Percentiles rank a stretch among this genome's conserved stretches.
These are phyloP conservation scores for Octodon degus DNA, from an alignment of 2,113 vertebrate genomes.

Conservation along the genomic window DNA sequence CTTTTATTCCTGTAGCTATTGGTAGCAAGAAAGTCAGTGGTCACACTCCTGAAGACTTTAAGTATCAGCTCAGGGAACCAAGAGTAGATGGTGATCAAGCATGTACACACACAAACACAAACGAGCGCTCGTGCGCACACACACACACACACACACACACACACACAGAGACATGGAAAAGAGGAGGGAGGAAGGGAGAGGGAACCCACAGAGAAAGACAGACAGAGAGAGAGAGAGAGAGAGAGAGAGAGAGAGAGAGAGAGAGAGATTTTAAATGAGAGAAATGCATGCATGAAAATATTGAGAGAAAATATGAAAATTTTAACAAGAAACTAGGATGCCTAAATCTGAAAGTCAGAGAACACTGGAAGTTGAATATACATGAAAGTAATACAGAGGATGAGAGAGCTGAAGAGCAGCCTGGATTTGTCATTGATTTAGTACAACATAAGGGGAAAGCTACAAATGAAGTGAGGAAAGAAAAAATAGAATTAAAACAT, in stretches of 20 bases:
- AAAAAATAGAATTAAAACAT: constrained; percentile 37
- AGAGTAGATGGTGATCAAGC: not conserved
- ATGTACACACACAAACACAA: not conserved
- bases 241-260: not conserved
- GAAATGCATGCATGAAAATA: not conserved
- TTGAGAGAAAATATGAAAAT: not conserved
- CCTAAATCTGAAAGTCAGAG: not conserved
- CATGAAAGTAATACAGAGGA: not conserved
- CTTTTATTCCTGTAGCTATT: not conserved
- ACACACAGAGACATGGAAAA: not conserved
- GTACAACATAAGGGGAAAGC: not conserved
- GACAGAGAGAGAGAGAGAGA: not conserved
- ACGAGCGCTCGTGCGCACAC: no score
- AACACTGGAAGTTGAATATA: not conserved
- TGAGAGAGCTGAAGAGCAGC: not conserved
- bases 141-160: not conserved
- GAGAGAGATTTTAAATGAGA: not conserved
- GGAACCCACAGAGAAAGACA: not conserved
- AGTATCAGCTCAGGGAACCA: not conserved
- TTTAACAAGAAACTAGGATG: not conserved
- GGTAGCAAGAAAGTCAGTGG: not conserved
- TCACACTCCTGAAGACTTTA: not conserved
- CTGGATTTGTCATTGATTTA: not conserved
- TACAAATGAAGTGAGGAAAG: not conserved
- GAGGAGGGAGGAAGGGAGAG: not conserved